Evolutionary conservation across 1,140 invertebrate species (phyloP).

Genomic region (Brachionus sp.): DNA sequence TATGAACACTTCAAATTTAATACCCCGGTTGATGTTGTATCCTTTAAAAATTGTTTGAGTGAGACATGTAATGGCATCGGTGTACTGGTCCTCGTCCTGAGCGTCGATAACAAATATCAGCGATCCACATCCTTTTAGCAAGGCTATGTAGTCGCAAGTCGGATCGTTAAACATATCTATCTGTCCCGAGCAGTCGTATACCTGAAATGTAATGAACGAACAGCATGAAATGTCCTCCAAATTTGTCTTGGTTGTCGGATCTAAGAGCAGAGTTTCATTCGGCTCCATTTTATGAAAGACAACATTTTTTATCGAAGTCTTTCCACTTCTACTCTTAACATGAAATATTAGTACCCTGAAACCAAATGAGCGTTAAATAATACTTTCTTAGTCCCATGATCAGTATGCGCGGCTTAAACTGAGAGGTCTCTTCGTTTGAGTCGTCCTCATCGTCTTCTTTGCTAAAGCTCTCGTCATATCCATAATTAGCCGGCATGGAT

Average conservation of each 20-base stretch:
- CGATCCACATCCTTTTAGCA: slow-evolving; percentile 87
- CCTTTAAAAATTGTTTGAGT: slow-evolving; percentile 85
- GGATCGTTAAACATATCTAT: slow-evolving; percentile 89
- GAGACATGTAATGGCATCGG: slow-evolving; percentile 88
- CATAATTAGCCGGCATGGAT: slow-evolving; percentile 41
- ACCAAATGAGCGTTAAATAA: neutral
- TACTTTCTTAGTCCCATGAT: slow-evolving; percentile 42
- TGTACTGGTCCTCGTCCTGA: slow-evolving; percentile 90
- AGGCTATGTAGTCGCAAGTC: slow-evolving; percentile 88
- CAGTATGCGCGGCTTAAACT: slow-evolving; percentile 27
- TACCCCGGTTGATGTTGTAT: slow-evolving; percentile 88
- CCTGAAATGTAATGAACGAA: slow-evolving; percentile 98
- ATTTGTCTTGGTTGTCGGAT: slow-evolving; percentile 96
- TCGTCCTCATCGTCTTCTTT: slow-evolving; percentile 31
- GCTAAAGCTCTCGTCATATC: slow-evolving; percentile 39
- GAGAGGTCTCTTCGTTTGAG: slow-evolving; percentile 9
- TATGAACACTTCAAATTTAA: slow-evolving; percentile 97
- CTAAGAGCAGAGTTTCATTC: slow-evolving; percentile 97
- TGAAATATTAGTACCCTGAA: neutral
- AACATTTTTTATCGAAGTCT: slow-evolving; percentile 99
- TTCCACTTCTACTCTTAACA: slow-evolving; percentile 72
- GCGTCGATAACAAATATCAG: slow-evolving; percentile 99
- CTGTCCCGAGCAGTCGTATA: slow-evolving; percentile 98
- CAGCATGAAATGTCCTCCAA: slow-evolving; percentile 88
- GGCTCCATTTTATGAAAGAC: slow-evolving; percentile 99